Evolutionary conservation across 2,797 vertebrate genomes (phyloP).

Genomic region (Melanotaenia maccullochi): DNA sequence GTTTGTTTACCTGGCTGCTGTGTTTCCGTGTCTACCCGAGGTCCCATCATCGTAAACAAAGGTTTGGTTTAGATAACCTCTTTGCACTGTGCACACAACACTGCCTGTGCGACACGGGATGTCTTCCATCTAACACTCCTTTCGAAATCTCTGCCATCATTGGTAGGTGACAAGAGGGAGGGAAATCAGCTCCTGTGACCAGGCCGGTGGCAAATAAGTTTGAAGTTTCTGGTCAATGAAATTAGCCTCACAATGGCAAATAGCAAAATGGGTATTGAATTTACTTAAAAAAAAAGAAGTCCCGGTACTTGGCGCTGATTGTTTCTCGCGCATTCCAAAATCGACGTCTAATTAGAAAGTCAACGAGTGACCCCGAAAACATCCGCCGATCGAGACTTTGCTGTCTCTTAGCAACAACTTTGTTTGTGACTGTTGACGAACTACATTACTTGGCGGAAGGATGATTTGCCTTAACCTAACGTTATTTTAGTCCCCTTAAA

Average conservation of each 20-base stretch:
- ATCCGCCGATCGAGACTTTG: not conserved
- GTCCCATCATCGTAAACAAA: constrained; percentile 75
- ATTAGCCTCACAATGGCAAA: not conserved
- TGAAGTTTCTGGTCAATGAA: not conserved
- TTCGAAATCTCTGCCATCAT: constrained; percentile 44
- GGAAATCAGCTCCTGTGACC: not conserved
- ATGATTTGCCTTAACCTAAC: not conserved
- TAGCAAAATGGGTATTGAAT: too few species aligned
- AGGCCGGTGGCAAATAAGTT: not conserved
- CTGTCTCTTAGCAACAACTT: constrained; percentile 72
- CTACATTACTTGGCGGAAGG: constrained; percentile 45
- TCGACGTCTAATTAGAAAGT: constrained; percentile 36
- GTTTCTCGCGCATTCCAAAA: constrained; percentile 16
- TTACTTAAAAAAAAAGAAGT: constrained; percentile 6
- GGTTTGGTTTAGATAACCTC: constrained; percentile 43
- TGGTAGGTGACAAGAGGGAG: not conserved
- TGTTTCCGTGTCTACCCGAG: constrained; percentile 44
- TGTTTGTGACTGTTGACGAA: constrained; percentile 48
- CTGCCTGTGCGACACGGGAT: constrained; percentile 34
- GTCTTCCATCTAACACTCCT: constrained; percentile 39
- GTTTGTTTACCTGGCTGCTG: constrained; percentile 63
- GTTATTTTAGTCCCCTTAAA: not conserved
- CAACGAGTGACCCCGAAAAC: constrained; percentile 14
- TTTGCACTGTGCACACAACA: constrained; percentile 36
- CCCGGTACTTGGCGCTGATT: constrained; percentile 38